Evolutionary conservation across 2,888 invertebrate species (phyloP).

Genomic region (Eubasilissa splendida): DNA sequence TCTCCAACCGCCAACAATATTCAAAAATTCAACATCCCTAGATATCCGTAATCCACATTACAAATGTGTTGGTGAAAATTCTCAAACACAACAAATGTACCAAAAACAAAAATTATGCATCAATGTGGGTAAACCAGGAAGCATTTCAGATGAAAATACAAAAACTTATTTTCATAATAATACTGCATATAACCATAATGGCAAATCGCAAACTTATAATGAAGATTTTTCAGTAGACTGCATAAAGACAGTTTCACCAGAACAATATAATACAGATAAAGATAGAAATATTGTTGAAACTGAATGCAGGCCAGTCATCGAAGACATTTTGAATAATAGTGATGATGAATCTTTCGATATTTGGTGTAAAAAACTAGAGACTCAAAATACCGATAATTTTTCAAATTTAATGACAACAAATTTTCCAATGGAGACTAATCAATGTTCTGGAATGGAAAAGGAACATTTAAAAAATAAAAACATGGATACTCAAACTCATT

Average conservation of each 20-base stretch:
- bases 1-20: neutral
- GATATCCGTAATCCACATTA: no score
- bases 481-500: neutral
- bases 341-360: conserved; percentile 24
- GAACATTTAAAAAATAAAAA: no score
- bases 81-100: no score
- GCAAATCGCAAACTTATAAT: neutral
- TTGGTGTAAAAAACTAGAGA: conserved; percentile 23
- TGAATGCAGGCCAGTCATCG: neutral
- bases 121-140: no score
- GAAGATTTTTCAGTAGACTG: neutral
- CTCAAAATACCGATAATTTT: neutral
- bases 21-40: no score
- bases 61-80: no score
- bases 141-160: no score
- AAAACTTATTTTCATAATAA: neutral
- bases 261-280: neutral
- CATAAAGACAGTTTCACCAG: neutral
- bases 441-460: no score
- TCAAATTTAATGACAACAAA: neutral
- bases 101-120: no score
- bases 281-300: neutral
- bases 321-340: conserved; percentile 24
- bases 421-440: neutral
- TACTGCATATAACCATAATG: neutral